phyloP scores from a whole-genome alignment of 1,140 invertebrate genomes.

The Solenopsis invicta region DNA sequence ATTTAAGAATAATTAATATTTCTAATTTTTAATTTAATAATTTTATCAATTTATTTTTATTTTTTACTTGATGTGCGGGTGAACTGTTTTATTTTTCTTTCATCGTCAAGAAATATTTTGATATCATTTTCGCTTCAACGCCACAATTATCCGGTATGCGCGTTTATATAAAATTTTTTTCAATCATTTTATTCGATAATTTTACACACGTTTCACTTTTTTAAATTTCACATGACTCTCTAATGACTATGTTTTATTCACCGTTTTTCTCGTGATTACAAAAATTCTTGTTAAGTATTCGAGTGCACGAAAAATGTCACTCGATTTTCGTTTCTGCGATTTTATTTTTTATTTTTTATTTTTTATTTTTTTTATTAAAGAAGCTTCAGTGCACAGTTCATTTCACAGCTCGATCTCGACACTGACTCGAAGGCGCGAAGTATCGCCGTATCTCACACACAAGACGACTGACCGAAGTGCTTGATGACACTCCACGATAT shows the following conservation, averaged over 20 bases:
- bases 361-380: background rate
- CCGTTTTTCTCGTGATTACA: background rate
- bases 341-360: too few species aligned
- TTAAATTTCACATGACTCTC: background rate
- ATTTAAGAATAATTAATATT: background rate
- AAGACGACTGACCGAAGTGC: conserved; percentile 66
- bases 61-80: background rate
- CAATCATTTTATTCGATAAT: background rate
- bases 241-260: background rate
- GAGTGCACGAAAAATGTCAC: background rate
- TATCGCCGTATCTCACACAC: conserved; percentile 40
- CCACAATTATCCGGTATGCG: background rate
- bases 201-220: background rate
- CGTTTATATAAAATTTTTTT: background rate
- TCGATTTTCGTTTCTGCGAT: background rate
- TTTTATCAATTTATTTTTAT: background rate
- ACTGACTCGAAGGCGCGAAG: conserved; percentile 45
- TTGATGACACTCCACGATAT: conserved; percentile 74
- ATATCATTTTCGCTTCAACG: background rate
- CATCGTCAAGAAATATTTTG: background rate
- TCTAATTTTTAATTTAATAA: background rate
- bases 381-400: conserved; percentile 26
- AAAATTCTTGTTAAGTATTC: background rate
- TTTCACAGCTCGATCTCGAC: conserved; percentile 30
- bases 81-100: background rate